Evolutionary conservation across 2,888 invertebrate genomes (phyloP), one percentile per base, ranked within the genome.

Genomic region (Eupeodes luniger): DNA sequence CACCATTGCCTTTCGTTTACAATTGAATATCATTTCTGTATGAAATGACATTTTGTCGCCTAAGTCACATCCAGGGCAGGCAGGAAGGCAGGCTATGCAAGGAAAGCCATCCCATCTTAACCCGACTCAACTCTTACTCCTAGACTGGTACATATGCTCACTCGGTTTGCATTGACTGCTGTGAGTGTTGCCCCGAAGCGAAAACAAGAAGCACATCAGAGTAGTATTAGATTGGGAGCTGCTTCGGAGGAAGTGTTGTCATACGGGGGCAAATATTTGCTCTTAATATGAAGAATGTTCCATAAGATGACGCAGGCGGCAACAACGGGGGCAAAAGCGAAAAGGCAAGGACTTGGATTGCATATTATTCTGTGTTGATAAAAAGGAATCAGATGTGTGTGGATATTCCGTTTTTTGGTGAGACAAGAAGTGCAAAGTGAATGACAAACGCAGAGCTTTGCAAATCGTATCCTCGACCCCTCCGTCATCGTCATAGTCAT

Each of bases 1-100:
- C 80, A 87, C 72, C 87, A 84, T 76, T 84, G 76, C 87, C 72
- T 74, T 88, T 84, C 85, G 81, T 85, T 88, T 85, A 88, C 88
- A 88, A 88, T 88, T 88, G 85, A 88, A 88, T 88, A 88, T 88
- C 85, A 88, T 88, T 88, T 88, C 85, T 66, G 85, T 78, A 85
- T 81, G 81, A 85, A 88, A 88, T 88, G 85, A 81, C 88, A 88
- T 88, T 88, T 88, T 88, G 85, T 85, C 88, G 85, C 88, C 85
- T 69, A 81, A 88, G 88, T 81, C 88, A 85, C 81, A 81, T 74
- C 62, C 88, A 81, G 81, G 72, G 72, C 57, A 55, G 49, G 47
- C 47, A 11, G 12, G 10, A 40, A 62, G 62, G 62, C 44, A 3
- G 7, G 47, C 77, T n/a, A 53, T 80, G 76, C 70, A 12, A 57